Base-by-base conservation (phyloP, 92 coral and sea anemone species). In the Actinostola sp. region DNA sequence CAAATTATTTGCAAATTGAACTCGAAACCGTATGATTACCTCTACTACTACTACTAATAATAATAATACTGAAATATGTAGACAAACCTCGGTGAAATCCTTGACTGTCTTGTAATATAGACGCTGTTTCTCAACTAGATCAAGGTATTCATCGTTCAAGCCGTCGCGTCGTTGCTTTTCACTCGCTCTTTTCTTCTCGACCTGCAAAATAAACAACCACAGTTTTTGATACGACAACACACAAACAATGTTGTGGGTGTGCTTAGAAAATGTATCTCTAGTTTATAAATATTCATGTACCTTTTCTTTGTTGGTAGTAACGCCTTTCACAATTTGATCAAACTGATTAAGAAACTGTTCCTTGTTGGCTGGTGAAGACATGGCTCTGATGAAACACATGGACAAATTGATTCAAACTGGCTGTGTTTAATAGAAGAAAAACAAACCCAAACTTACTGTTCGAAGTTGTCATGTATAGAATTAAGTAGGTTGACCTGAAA, bases 341-440 rank as follows among this genome's bases (percentile, higher is more conserved):
- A 95, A 95, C 77, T 95, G 99, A 42, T 91, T 82, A 16, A 95
- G 85, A 75, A 95, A 95, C 78, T 95, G 99, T 17, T 86, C 94
- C 70, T 95, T 95, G 84, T 87, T 95, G 12, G 97, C 72, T 0
- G 88, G 88, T 53, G 97, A 91, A 27, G 99, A 91, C 99, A 95
- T 95, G 33, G 97, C 99, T 67, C 99, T 95, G 83, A 25, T 21
- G 69, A 45, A 44, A 28, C 42, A 36, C n/a, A n/a, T n/a, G n/a
- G n/a, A 36, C 42, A 36, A 36, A 4, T 4, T 4, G 42, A 11
- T 36, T 36, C 4, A 36, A 67, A 35, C 15, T 20, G 0, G 12
- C 53, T 20, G 1, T 67, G 6, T 25, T 66, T n/a, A 25, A 26
- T 15, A 21, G 28, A 56, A 4, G 19, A 0, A 30, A 35, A 3